Evolutionary conservation across 2,797 vertebrate genomes (phyloP), one percentile per base, ranked within the genome.

Genomic region (Brachyalestes nurse): DNA sequence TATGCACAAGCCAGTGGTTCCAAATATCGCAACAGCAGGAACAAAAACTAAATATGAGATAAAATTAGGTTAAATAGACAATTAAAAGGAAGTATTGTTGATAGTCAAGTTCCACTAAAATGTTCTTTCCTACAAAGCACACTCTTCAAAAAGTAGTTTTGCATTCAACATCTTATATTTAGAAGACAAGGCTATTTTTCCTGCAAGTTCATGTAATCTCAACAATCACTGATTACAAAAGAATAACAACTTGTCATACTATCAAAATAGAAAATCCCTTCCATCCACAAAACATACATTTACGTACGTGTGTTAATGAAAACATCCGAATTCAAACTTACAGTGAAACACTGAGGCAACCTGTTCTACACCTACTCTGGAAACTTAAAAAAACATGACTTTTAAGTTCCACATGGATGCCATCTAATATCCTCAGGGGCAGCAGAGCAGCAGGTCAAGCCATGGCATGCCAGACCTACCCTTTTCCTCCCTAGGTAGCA

Each of bases 371-470:
- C 65, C 60, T 67, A 71, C 61, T 69, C 21, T 49, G 71, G 71
- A 6, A 74, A 65, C 51, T 45, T 25, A 23, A 28, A 17, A 38
- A 13, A 45, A 57, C 71, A 73, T 57, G 71, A 9, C 25, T 42
- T 45, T 53, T 53, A 21, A 69, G 66, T 78, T 82, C 55, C 42
- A 70, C 55, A 19, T 58, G 28, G 53, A 82, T 79, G 72, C 64
- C 42, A 60, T 75, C 47, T 14, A 61, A 75, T 34, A 57, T 67
- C 74, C 74, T 65, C 53, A 72, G 70, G 74, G 75, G 42, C 28
- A 66, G 17, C n/a, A 57, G 67, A 65, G 38, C 45, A 66, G 38
- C 28, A 49, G n/a, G 19, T 55, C 53, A 64, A 66, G 21, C 55
- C 61, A 81, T 40, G 53, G 34, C 66, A 62, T 57, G 72, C 55